Evolutionary conservation across 1,140 invertebrate genomes (phyloP).

Genomic region (Amphibalanus amphitrite): DNA sequence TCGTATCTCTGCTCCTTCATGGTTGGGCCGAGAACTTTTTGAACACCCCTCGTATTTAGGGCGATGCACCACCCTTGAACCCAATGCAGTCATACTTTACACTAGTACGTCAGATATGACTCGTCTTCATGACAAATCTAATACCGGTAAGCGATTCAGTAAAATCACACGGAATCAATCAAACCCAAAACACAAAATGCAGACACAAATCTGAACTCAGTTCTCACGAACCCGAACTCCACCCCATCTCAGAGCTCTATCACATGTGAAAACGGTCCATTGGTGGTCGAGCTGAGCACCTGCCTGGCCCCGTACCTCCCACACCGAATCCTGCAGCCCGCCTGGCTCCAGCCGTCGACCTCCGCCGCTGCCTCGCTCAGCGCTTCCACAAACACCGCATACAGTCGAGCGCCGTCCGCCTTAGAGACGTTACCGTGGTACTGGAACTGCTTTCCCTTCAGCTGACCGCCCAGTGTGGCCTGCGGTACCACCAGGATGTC

Average conservation of each 20-base stretch:
- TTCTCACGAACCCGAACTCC: no score
- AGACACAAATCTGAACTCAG: no score
- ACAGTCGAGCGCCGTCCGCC: slow-evolving; percentile 23
- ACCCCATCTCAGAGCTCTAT: slow-evolving; percentile 21
- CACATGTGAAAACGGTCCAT: slow-evolving; percentile 29
- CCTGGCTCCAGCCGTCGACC: slow-evolving; percentile 14
- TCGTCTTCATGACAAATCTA: no score
- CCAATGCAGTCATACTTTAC: no score
- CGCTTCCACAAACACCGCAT: slow-evolving; percentile 14
- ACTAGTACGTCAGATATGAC: no score
- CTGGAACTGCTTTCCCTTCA: slow-evolving; percentile 29
- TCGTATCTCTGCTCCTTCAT: no score
- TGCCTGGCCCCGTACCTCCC: slow-evolving; percentile 30
- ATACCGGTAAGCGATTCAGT: no score
- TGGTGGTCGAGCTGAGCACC: slow-evolving; percentile 26
- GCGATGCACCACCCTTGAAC: no score
- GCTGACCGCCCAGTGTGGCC: slow-evolving; percentile 26
- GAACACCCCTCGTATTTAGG: no score
- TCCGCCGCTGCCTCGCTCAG: slow-evolving; percentile 11
- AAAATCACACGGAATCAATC: no score
- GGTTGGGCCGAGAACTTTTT: no score
- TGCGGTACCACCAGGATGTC: slow-evolving; percentile 30
- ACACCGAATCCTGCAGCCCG: slow-evolving; percentile 15
- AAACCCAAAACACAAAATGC: no score
- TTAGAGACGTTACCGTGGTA: slow-evolving; percentile 29